Base-by-base conservation (phyloP, 1,140 invertebrate species). In the Dreissena polymorpha region DNA sequence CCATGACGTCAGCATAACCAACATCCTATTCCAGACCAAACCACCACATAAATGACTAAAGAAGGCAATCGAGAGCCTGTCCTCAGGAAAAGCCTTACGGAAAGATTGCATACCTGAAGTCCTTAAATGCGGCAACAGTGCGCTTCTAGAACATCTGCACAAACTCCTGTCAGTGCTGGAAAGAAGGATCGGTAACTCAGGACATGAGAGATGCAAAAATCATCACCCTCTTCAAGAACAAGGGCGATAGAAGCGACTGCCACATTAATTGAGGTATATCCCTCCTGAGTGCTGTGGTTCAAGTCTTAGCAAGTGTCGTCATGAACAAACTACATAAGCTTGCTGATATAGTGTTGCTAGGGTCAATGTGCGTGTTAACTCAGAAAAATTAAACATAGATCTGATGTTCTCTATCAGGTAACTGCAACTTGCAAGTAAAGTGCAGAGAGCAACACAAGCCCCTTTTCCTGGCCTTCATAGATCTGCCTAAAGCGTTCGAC, bases 401-500 rank as follows among this genome's bases (percentile, higher is more conserved):
- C 73, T 74, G 71, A 67, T 82, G 14, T 74, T 82, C 63, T 82
- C 70, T 25, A 25, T 67, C 7, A 51, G 70, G 39, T 8, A 8
- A 39, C 39, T 39, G 39, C n/a, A n/a, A n/a, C n/a, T n/a, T n/a
- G n/a, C 39, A 39, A 39, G 39, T 39, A 57, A 71, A 72, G 16
- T 75, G 57, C 50, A 63, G 71, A 60, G 69, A 71, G 50, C 69
- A 82, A 29, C 57, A 51, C 12, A 29, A 75, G 21, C 71, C 64
- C 13, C 29, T 82, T 18, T 80, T 60, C 53, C 64, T 82, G 0
- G 79, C 79, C 39, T 82, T 74, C 39, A 39, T 74, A 21, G 71
- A 82, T 39, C 64, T 82, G 10, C 73, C 57, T 18, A 74, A 82
- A 51, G 79, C 71, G 23, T 82, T 82, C 55, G 79, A 82, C 71